Percentiles rank a stretch among this genome's conserved stretches.
phyloP scores from a whole-genome alignment of 2,888 invertebrate genomes.

The Lutraria lutraria region DNA sequence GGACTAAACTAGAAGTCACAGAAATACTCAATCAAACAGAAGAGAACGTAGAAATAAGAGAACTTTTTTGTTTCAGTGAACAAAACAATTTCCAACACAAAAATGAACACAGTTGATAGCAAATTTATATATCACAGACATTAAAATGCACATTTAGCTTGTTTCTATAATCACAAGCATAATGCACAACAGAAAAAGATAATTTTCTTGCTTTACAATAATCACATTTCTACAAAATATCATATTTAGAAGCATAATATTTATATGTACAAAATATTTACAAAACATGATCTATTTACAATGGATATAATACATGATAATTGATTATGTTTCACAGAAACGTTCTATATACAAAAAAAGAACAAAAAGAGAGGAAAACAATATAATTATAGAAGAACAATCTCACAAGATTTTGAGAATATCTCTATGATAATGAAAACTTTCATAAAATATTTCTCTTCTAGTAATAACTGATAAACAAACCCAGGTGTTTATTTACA shows the following conservation, averaged over 20 bases:
- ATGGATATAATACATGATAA: background rate
- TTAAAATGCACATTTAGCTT: slow-evolving; percentile 53
- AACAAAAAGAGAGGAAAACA: background rate
- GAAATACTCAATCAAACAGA: background rate
- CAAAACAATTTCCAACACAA: slow-evolving; percentile 21
- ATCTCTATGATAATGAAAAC: background rate
- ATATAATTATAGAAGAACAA: background rate
- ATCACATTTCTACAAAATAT: background rate
- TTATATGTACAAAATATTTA: slow-evolving; percentile 10
- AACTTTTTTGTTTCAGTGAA: background rate
- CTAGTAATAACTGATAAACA: too few relatives aligned
- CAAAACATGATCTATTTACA: slow-evolving; percentile 5
- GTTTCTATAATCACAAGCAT: slow-evolving; percentile 18
- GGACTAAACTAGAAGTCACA: background rate
- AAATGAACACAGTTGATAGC: slow-evolving; percentile 55
- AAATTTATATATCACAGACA: slow-evolving; percentile 61
- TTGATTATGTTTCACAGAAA: background rate
- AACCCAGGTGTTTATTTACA: background rate
- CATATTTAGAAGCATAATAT: background rate
- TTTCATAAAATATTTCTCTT: background rate
- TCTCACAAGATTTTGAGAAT: background rate
- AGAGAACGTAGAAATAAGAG: background rate
- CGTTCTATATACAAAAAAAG: slow-evolving; percentile 13
- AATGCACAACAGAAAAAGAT: background rate
- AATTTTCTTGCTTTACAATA: slow-evolving; percentile 14